Evolutionary conservation across 2,113 vertebrate genomes (phyloP), one percentile per base, ranked within the genome.

Genomic region (Chloropsis hardwickii): DNA sequence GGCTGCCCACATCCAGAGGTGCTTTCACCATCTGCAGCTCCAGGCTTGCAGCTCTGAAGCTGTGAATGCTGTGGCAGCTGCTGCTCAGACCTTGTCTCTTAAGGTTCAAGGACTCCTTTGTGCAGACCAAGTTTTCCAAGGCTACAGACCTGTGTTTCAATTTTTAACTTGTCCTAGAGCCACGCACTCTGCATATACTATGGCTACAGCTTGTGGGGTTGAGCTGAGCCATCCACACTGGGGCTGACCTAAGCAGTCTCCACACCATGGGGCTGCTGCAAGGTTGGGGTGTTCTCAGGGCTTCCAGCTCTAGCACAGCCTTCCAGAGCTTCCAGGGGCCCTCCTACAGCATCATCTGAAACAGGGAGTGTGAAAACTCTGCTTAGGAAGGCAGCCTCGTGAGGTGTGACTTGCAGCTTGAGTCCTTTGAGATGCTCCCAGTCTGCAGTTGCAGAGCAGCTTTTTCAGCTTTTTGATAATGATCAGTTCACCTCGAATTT

Each of bases 371-470:
- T 12, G 37, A 72, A 67, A 74, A 13, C 10, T 29, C 27, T 83
- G 58, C 27, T 45, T 33, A 23, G 64, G 31, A 65, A 39, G 37
- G 60, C 39, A 80, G 3, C 7, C 66, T 45, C 0, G 1, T 0
- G 11, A 65, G 31, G 2, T 61, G n/a, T 2, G 40, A 61, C 17
- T 40, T 73, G 25, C 50, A 72, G 3, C 21, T 11, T 17, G 42
- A n/a, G 22, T 8, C 14, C 22, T 88, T 14, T 21, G 54, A 83
- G 42, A 4, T 61, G 13, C 18, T 77, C n/a, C 37, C 28, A 56
- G 45, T 6, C 28, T 80, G 67, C 24, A 69, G n/a, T 4, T 77
- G 47, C 54, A 69, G 31, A 40, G 42, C 28, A 78, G 21, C 10
- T 37, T 87, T 74, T 50, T 58, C 42, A 17, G 13, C 8, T 31